A percentile compares a stretch with the other conserved stretches of the same genome.
Conservation (phyloP, 2,113 vertebrate species). For the Dromaius novaehollandiae region DNA sequence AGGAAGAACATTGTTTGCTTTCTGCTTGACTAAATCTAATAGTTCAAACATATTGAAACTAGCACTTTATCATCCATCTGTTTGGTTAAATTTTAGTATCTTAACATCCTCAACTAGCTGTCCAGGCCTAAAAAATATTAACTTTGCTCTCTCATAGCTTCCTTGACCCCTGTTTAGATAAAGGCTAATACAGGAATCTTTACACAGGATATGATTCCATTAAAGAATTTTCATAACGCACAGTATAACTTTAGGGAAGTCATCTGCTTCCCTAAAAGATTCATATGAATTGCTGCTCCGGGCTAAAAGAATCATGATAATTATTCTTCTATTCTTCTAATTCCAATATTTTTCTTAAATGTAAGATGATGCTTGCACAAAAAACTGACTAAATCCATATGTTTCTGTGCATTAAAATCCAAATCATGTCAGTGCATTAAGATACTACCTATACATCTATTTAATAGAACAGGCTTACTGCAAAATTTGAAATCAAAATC, state of each 20-base stretch:
- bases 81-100: constrained; percentile 62
- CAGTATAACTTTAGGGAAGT: not conserved
- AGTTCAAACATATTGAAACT: constrained; percentile 53
- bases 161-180: not conserved
- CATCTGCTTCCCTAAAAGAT: not conserved
- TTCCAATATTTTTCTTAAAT: not conserved
- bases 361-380: not conserved
- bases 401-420: not conserved
- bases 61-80: constrained; percentile 67
- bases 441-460: not conserved
- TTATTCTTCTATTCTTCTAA: not conserved
- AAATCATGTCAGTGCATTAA: not conserved
- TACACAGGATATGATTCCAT: not conserved
- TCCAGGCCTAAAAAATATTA: constrained; percentile 59
- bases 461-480: not conserved
- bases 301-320: not conserved
- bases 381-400: not conserved
- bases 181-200: constrained; percentile 32
- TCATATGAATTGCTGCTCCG: not conserved
- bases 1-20: constrained; percentile 66
- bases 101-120: constrained; percentile 58
- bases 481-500: not conserved
- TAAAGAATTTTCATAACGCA: not conserved
- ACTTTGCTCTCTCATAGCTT: not conserved
- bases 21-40: constrained; percentile 56